Evolutionary conservation across 1,140 invertebrate species (phyloP).

Genomic region (Macrosteles quadrilineatus): DNA sequence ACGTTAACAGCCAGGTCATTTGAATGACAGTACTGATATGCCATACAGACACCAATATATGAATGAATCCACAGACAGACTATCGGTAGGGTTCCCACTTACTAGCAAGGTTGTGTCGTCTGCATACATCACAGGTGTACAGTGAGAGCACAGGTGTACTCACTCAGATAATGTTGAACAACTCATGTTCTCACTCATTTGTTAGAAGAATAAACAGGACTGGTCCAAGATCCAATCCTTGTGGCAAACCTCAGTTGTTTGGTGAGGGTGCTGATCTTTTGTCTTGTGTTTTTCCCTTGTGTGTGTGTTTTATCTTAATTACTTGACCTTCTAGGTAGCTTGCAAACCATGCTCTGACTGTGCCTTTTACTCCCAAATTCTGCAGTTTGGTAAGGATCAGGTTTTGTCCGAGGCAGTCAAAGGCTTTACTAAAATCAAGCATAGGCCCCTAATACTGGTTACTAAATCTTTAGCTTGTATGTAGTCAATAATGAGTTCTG

Average conservation of each 20-base stretch:
- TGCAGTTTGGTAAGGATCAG: neutral
- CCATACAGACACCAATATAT: neutral
- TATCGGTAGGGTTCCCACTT: neutral
- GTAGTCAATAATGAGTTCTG: constrained; percentile 5
- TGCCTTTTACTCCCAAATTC: neutral
- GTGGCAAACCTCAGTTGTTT: neutral
- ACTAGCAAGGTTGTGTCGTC: neutral
- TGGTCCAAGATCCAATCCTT: neutral
- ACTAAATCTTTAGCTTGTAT: neutral
- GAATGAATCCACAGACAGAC: neutral
- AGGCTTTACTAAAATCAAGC: constrained; percentile 6
- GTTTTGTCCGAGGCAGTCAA: constrained; percentile 5
- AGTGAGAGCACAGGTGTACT: neutral
- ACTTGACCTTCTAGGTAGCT: neutral
- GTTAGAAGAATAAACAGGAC: neutral
- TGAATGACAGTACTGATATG: constrained; percentile 8
- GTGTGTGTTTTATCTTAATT: no score
- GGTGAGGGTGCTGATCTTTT: neutral
- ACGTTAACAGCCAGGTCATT: neutral
- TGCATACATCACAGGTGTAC: neutral
- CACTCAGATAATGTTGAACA: no score
- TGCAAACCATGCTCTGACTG: neutral
- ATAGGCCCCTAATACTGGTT: neutral
- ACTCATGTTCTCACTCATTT: neutral
- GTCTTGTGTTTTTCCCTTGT: no score